These are phyloP conservation scores for Gymnoscopelus braueri DNA, from an alignment of 2,797 vertebrate genomes.

Conservation along the genomic window DNA sequence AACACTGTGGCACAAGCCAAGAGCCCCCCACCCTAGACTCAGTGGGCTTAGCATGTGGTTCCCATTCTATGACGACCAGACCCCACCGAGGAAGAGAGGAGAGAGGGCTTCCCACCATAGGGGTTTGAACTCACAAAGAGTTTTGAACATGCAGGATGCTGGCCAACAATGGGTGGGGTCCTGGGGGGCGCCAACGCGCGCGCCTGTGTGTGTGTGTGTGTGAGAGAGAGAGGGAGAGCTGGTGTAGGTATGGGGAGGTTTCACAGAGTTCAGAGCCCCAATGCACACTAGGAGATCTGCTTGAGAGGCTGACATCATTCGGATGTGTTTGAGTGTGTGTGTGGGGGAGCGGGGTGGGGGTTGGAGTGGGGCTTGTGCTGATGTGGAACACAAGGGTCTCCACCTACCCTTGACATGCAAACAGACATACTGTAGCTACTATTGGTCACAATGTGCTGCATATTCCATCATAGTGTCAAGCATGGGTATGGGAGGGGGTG, in stretches of 20 bases:
- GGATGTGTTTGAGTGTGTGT: slow-evolving; percentile 3
- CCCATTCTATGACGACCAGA: neutral
- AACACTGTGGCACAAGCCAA: no score
- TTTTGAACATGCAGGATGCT: neutral
- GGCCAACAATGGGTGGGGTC: neutral
- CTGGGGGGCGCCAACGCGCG: no score
- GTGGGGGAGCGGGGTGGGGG: neutral
- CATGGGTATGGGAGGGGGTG: no score
- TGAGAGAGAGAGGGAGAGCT: no score
- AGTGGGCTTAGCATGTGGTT: neutral
- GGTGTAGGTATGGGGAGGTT: neutral
- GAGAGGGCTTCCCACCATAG: slow-evolving; percentile 1
- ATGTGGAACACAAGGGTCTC: neutral
- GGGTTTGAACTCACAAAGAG: neutral
- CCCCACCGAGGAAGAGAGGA: neutral
- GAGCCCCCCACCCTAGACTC: neutral
- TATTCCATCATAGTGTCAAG: no score
- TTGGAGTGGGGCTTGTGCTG: neutral
- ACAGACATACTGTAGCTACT: no score
- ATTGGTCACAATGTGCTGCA: no score
- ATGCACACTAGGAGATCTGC: slow-evolving; percentile 7
- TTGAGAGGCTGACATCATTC: slow-evolving; percentile 12
- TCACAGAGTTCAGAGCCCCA: slow-evolving; percentile 6
- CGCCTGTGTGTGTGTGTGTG: no score
- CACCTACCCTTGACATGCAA: no score